phyloP scores from a whole-genome alignment of 2,797 vertebrate species.

The Pristis pectinata region DNA sequence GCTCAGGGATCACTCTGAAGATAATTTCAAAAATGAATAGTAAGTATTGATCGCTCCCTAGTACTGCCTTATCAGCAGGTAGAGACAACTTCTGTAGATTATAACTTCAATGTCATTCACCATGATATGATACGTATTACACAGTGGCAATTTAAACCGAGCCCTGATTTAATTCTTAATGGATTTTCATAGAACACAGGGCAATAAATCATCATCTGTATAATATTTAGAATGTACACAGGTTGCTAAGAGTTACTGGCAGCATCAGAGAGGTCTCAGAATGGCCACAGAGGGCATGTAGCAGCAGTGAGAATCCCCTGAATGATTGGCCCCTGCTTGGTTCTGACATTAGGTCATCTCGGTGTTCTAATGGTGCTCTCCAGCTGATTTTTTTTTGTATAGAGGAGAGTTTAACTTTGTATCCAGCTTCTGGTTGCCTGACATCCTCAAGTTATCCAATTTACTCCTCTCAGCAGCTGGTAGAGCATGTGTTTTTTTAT shows the following conservation, averaged over 20 bases:
- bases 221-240: slow-evolving; percentile 81
- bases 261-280: slow-evolving; percentile 64
- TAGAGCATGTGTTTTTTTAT: neutral
- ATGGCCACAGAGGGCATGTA: slow-evolving; percentile 68
- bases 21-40: slow-evolving; percentile 99
- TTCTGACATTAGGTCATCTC: slow-evolving; percentile 94
- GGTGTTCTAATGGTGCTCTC: slow-evolving; percentile 70
- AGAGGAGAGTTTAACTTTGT: slow-evolving; percentile 77
- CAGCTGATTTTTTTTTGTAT: slow-evolving; percentile 79
- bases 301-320: slow-evolving; percentile 73
- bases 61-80: slow-evolving; percentile 85
- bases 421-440: slow-evolving; percentile 76
- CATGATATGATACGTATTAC: slow-evolving; percentile 78
- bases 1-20: slow-evolving; percentile 97
- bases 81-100: slow-evolving; percentile 81
- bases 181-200: slow-evolving; percentile 84
- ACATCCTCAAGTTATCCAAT: slow-evolving; percentile 75
- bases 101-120: slow-evolving; percentile 97
- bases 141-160: slow-evolving; percentile 79
- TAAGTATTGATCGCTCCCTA: slow-evolving; percentile 92
- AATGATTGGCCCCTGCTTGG: slow-evolving; percentile 84
- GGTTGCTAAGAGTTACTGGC: slow-evolving; percentile 73
- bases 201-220: slow-evolving; percentile 97
- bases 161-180: slow-evolving; percentile 94
- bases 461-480: slow-evolving; percentile 49